Base-by-base conservation (phyloP, 1,140 invertebrate genomes). In the Adoxophyes honmai region DNA sequence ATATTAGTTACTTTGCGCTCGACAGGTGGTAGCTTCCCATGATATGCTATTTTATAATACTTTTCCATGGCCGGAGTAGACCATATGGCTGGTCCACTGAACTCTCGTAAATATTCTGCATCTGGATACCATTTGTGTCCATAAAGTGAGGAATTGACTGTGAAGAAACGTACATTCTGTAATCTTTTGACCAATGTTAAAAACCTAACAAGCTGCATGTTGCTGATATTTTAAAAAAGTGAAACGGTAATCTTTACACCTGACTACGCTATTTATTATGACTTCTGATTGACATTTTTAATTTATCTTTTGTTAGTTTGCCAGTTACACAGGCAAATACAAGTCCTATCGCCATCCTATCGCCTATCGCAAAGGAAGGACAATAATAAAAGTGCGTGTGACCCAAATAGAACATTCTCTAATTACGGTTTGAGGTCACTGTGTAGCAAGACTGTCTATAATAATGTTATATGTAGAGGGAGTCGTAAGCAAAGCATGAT, bases 1-100 rank as follows among this genome's bases (percentile, higher is more conserved):
- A 98, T 91, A 85, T 98, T 98, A 63, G 93, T 92, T 1, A 98
- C 91, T 39, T 91, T 90, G 68, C 93, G 93, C 63, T 95, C 93
- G 75, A 42, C 89, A 42, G 60, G 91, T 72, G 56, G 82, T 65
- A 88, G 36, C 36, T 55, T 64, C 0, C 62, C 67, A 54, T 79
- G 62, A 54, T 79, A 80, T 11, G 75, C 59, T n/a, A 79, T 71
- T 67, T 75, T 83, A 48, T 64, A 81, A 59, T 75, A 81, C 54
- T 83, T 85, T 7, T 81, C 71, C 0, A 70, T 65, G 3, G 54
- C 69, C 18, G 65, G 68, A 0, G 69, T 76, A 4, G 91, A 91
- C 68, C 90, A 92, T 78, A 94, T 88, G 0, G 92, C 90, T 0
- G 91, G 89, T 0, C 90, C 90, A 21, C 89, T 76, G 60, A 90